Conservation (phyloP, 2,797 vertebrate genomes). For the Microhierax caerulescens region DNA sequence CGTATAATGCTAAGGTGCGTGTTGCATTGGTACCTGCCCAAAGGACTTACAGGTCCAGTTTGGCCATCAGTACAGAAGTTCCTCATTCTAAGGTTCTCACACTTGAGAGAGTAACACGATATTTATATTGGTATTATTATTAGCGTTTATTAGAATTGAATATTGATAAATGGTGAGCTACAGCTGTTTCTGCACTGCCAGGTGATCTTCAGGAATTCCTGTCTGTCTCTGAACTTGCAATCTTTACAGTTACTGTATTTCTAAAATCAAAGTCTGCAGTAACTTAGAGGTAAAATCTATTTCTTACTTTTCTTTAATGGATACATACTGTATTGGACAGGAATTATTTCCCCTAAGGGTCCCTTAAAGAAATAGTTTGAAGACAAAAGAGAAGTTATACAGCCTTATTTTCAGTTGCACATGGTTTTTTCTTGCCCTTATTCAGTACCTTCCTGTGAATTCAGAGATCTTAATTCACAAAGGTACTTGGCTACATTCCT, state of each 20-base stretch:
- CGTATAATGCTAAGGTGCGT: background rate
- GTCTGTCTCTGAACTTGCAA: background rate
- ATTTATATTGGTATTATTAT: background rate
- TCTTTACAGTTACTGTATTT: background rate
- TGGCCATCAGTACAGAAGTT: background rate
- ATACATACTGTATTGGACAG: background rate
- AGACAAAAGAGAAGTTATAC: background rate
- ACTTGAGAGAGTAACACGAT: background rate
- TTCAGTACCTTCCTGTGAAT: background rate
- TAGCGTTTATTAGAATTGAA: background rate
- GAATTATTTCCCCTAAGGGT: background rate
- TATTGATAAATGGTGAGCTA: background rate
- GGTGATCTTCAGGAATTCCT: background rate
- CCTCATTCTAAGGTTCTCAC: background rate
- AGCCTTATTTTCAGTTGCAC: background rate
- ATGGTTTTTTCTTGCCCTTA: background rate
- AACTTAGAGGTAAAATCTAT: background rate
- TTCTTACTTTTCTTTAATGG: background rate
- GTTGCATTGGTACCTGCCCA: background rate
- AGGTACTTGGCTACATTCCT: background rate
- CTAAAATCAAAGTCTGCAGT: background rate
- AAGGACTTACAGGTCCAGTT: background rate
- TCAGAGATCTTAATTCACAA: conserved; percentile 9
- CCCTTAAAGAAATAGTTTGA: background rate
- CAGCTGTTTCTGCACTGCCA: background rate